Evolutionary conservation across 2,888 invertebrate species (phyloP).

Genomic region (Heteropelma amictum): DNA sequence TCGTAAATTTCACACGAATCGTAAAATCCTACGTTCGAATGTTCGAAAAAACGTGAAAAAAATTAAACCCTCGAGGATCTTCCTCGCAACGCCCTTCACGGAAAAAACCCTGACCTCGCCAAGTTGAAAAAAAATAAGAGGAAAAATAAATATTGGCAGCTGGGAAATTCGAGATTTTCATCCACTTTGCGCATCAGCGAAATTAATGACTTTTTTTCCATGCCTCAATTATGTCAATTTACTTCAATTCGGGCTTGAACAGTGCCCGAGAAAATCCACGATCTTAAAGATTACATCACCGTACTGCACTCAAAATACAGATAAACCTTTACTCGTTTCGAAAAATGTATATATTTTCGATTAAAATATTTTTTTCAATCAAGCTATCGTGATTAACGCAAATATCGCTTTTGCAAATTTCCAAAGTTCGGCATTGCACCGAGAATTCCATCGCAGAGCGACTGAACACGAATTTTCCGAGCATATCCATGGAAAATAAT

Average conservation of each 20-base stretch:
- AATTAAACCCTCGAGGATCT: conserved; percentile 24
- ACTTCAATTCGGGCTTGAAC: neutral
- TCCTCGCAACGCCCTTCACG: conserved; percentile 5
- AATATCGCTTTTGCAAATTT: no score
- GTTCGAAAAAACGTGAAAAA: neutral
- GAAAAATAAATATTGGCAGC: neutral
- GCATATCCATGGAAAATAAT: neutral
- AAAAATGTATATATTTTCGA: neutral
- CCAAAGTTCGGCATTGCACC: no score
- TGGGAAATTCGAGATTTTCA: neutral
- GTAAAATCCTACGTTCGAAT: conserved; percentile 27
- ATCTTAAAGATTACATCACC: no score
- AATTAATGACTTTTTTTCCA: neutral
- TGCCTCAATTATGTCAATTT: neutral
- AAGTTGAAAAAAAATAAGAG: neutral
- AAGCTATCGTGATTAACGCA: no score
- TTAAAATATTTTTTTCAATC: neutral
- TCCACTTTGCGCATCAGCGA: no score
- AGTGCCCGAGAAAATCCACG: no score
- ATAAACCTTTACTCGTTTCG: no score
- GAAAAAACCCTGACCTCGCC: neutral
- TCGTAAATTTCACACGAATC: conserved; percentile 11
- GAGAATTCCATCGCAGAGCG: no score
- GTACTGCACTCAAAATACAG: no score
- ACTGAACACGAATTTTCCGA: no score